Conservation (phyloP, 2,113 vertebrate genomes). For the Himantopus leucocephalus region DNA sequence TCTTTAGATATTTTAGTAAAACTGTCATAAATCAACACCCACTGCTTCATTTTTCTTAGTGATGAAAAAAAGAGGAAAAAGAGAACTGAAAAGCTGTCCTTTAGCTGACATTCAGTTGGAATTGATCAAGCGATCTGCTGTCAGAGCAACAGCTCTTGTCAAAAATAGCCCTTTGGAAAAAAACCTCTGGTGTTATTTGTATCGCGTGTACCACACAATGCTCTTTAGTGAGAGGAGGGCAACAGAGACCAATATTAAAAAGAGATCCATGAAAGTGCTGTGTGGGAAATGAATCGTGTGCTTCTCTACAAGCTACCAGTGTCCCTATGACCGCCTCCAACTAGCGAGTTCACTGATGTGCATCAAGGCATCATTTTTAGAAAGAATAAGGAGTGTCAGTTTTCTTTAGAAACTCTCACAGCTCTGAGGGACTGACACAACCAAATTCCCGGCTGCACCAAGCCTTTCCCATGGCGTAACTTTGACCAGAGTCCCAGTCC, state of each 20-base stretch:
- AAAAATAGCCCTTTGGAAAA: constrained; percentile 57
- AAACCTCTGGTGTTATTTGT: constrained; percentile 21
- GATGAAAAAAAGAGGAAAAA: background rate
- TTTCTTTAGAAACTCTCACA: constrained; percentile 18
- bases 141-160: constrained; percentile 8
- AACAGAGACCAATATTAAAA: background rate
- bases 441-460: background rate
- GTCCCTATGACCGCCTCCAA: background rate
- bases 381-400: background rate
- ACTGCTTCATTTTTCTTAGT: constrained; percentile 57
- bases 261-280: background rate
- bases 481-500: background rate
- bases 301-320: background rate
- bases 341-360: constrained; percentile 15
- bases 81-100: background rate
- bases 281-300: background rate
- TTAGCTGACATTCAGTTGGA: constrained; percentile 39
- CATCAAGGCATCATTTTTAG: constrained; percentile 33
- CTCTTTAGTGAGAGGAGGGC: background rate
- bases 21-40: constrained; percentile 53
- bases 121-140: constrained; percentile 59
- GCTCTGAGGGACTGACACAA: background rate
- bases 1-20: constrained; percentile 69
- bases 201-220: rapidly evolving
- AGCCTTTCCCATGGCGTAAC: background rate